Percentiles rank a stretch among this genome's conserved stretches.
These are phyloP conservation scores for Megalops atlanticus DNA, from an alignment of 2,113 vertebrate species.

Conservation along the genomic window DNA sequence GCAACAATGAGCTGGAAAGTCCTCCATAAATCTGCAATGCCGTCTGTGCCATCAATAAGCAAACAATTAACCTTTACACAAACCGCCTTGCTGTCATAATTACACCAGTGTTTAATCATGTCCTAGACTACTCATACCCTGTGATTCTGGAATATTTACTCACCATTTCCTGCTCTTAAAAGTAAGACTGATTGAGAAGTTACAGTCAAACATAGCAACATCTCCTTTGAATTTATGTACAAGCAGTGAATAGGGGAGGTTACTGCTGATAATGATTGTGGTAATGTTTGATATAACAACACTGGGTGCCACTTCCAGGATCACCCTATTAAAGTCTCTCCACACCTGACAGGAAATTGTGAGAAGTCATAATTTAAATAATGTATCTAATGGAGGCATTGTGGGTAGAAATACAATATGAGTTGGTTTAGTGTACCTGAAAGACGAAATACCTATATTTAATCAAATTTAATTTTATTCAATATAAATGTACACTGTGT, in stretches of 20 bases:
- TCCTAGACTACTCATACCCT: background rate
- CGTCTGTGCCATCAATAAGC: background rate
- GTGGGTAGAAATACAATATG: background rate
- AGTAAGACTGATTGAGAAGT: background rate
- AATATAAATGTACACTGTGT: too few species aligned
- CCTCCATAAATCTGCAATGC: background rate
- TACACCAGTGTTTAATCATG: too few species aligned
- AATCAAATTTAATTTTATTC: too few species aligned
- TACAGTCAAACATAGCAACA: background rate
- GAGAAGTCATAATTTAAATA: too few species aligned
- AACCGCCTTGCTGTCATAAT: background rate
- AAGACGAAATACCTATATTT: too few species aligned
- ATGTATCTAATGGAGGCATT: background rate
- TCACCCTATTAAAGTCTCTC: too few species aligned
- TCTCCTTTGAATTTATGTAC: background rate
- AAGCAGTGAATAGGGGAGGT: background rate
- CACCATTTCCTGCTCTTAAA: background rate
- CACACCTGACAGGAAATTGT: background rate
- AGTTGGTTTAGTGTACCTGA: too few species aligned
- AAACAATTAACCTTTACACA: slow-evolving; percentile 26
- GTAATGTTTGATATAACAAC: too few species aligned
- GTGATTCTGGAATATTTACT: slow-evolving; percentile 19
- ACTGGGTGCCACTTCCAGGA: background rate
- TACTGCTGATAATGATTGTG: background rate
- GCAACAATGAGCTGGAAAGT: background rate